These are phyloP conservation scores for Morinoia aosen DNA, from an alignment of 2,888 invertebrate species.

Conservation along the genomic window DNA sequence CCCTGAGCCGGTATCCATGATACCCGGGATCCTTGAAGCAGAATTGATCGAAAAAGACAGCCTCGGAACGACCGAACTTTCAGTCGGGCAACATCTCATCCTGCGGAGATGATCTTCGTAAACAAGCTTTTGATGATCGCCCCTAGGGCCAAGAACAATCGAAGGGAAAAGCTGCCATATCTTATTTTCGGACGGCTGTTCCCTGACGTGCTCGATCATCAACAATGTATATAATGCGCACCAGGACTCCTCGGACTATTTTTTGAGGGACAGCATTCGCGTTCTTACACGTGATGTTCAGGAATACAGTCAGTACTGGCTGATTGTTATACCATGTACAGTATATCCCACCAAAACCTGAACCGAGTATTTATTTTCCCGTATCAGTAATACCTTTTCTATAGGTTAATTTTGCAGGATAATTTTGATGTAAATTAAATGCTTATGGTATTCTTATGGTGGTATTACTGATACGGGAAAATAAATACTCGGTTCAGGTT, in stretches of 20 bases:
- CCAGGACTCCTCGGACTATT: background rate
- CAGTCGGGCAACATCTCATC: background rate
- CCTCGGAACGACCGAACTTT: slow-evolving; percentile 40
- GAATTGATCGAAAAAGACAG: slow-evolving; percentile 16
- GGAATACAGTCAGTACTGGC: background rate
- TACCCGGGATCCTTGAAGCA: background rate
- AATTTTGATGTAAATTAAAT: too few species aligned
- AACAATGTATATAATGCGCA: background rate
- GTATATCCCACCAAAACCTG: too few species aligned
- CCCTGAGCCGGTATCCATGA: background rate
- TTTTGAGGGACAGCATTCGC: background rate
- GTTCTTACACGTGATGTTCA: background rate
- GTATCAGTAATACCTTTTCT: too few species aligned
- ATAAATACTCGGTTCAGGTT: too few species aligned
- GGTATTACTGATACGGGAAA: too few species aligned
- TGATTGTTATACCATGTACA: background rate
- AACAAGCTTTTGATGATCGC: slow-evolving; percentile 33
- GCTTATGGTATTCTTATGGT: too few species aligned
- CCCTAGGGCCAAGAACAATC: background rate
- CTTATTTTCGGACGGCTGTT: background rate
- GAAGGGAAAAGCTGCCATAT: background rate
- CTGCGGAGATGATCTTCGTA: background rate
- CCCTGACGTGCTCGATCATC: background rate
- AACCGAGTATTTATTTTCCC: too few species aligned
- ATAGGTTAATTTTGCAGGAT: too few species aligned